Conservation (phyloP, 2,888 invertebrate species). For the Eupelmus urozonus region DNA sequence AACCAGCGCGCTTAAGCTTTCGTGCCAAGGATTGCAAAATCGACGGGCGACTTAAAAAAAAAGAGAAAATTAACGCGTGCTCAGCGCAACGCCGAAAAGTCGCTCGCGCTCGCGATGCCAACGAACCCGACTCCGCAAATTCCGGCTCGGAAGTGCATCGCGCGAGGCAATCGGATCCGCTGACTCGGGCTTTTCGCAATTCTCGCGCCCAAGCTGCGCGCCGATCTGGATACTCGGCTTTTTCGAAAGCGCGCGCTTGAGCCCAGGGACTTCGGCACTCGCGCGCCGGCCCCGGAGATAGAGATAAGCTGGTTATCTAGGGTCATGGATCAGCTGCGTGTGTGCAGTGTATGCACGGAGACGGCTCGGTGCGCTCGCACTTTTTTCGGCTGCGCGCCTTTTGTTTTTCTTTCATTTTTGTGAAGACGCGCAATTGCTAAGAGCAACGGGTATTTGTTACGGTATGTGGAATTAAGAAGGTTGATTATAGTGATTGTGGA, state of each 20-base stretch:
- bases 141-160: not conserved
- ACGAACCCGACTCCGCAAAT: constrained; percentile 35
- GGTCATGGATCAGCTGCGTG: constrained; percentile 63
- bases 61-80: not conserved
- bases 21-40: constrained; percentile 9
- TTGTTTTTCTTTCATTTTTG: too few relatives aligned
- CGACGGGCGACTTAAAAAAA: not conserved
- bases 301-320: constrained; percentile 67
- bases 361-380: too few relatives aligned
- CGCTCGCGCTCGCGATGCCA: not conserved
- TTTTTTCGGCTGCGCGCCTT: too few relatives aligned
- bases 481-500: too few relatives aligned
- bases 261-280: not conserved
- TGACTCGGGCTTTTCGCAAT: constrained; percentile 30
- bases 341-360: too few relatives aligned
- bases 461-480: too few relatives aligned
- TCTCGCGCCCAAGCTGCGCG: not conserved
- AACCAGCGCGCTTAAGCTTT: not conserved
- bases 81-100: not conserved
- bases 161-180: not conserved
- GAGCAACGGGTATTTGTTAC: too few relatives aligned
- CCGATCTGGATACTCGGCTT: not conserved
- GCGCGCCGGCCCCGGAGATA: not conserved
- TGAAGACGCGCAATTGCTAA: too few relatives aligned
- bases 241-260: not conserved